Base-by-base conservation (phyloP, 1,140 invertebrate genomes). In the Pogonomyrmex barbatus region DNA sequence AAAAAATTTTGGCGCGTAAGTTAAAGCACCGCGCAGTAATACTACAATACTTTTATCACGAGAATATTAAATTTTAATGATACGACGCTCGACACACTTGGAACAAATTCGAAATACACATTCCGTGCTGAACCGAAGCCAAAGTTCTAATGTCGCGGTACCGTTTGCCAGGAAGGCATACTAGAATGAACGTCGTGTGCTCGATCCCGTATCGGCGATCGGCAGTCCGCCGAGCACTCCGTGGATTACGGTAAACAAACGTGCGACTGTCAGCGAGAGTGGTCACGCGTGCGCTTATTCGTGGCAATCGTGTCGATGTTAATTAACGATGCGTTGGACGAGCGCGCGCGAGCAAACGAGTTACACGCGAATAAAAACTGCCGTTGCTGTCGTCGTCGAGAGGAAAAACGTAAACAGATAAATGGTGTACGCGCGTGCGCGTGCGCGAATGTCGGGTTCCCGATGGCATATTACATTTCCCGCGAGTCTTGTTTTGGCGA, bases 261-360 rank as follows among this genome's bases (percentile, higher is more conserved):
- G 68, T 73, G 67, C 30, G 39, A 30, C 8, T 52, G 30, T 54
- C 50, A 56, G 39, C 36, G 78, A 82, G 67, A 73, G 79, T 70
- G 24, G 65, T 58, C 65, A 71, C 52, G 65, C 60, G 50, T 58
- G 47, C 12, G 14, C 24, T 17, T 50, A 65, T 10, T 82, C 78
- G 65, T 82, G 65, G 65, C 54, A 45, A 73, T 82, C 67, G 79
- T 58, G 67, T 45, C 52, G 39, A 73, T 36, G 79, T 82, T 82
- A 73, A 82, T 82, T 82, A 82, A 39, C 54, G 65, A 82, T 82
- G 78, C 78, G 47, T 82, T 82, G 71, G 78, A 71, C 65, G 71
- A 65, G 58, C 65, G 78, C 65, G 65, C 63, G 52, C 65, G 39
- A 71, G 65, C 24, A 56, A 73, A 82, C 78, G 78, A 70, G 78